Evolutionary conservation across 2,113 vertebrate genomes (phyloP).

Genomic region (Isurus oxyrinchus): DNA sequence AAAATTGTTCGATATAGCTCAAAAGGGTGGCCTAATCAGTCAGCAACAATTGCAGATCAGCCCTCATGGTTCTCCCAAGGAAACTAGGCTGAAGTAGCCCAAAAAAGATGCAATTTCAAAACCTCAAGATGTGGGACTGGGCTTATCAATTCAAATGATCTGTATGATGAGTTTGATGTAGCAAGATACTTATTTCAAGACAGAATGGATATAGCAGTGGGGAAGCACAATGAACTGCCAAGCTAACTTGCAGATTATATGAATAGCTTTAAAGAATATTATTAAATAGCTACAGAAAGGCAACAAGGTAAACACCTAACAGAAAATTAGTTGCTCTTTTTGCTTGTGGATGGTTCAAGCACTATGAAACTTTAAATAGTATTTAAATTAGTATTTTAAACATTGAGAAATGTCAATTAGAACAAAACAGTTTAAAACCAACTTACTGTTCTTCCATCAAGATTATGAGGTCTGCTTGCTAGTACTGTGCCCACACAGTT

Average conservation of each 20-base stretch:
- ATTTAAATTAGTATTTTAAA: background rate
- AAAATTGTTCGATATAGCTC: background rate
- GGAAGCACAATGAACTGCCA: background rate
- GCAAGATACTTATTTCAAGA: background rate
- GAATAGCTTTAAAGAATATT: background rate
- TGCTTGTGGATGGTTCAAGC: background rate
- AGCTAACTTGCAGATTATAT: background rate
- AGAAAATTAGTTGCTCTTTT: background rate
- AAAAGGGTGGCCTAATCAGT: background rate
- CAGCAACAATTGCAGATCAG: background rate
- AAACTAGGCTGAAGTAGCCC: background rate
- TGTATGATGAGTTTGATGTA: background rate
- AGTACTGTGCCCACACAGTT: slow-evolving; percentile 96
- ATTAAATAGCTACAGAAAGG: background rate
- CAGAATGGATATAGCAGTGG: background rate
- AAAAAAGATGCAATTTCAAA: background rate
- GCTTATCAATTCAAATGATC: background rate
- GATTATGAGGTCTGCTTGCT: slow-evolving; percentile 93
- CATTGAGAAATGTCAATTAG: background rate
- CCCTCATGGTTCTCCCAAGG: background rate
- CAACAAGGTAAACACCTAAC: background rate
- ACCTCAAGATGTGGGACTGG: background rate
- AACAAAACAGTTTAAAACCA: slow-evolving; percentile 15
- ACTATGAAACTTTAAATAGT: background rate
- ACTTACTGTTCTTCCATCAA: slow-evolving; percentile 97